Evolutionary conservation across 2,113 vertebrate genomes (phyloP).

Genomic region (Hemichromis elongatus): DNA sequence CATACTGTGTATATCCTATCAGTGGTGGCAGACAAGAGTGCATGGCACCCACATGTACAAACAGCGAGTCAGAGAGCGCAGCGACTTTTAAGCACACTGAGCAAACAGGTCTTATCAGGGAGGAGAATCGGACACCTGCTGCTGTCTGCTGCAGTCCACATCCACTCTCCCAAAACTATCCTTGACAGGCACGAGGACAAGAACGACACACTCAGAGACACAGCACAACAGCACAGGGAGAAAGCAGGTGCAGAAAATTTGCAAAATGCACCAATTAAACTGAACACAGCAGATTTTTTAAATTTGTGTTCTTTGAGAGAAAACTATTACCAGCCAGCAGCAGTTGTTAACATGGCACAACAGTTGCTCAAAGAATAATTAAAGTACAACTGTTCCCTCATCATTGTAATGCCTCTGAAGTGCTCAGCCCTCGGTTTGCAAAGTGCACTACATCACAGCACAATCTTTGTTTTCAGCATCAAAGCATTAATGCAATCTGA

Average conservation of each 20-base stretch:
- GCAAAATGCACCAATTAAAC: constrained; percentile 18
- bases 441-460: background rate
- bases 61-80: background rate
- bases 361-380: background rate
- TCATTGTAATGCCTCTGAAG: background rate
- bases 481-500: background rate
- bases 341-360: background rate
- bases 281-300: background rate
- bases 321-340: background rate
- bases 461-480: constrained; percentile 12
- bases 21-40: background rate
- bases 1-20: constrained; percentile 4
- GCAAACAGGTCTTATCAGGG: constrained; percentile 43
- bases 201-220: background rate
- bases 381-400: background rate
- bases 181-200: constrained; percentile 29
- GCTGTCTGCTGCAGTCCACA: constrained; percentile 21
- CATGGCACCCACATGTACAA: background rate
- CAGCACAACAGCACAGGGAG: constrained; percentile 21
- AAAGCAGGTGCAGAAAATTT: constrained; percentile 36
- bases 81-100: constrained; percentile 25
- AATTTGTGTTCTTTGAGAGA: constrained; percentile 6
- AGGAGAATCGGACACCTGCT: constrained; percentile 62
- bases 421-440: background rate
- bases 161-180: constrained; percentile 26